Percentiles rank a stretch among this genome's conserved stretches.
These are phyloP conservation scores for Nasonia giraulti DNA, from an alignment of 1,140 invertebrate species.

Conservation along the genomic window DNA sequence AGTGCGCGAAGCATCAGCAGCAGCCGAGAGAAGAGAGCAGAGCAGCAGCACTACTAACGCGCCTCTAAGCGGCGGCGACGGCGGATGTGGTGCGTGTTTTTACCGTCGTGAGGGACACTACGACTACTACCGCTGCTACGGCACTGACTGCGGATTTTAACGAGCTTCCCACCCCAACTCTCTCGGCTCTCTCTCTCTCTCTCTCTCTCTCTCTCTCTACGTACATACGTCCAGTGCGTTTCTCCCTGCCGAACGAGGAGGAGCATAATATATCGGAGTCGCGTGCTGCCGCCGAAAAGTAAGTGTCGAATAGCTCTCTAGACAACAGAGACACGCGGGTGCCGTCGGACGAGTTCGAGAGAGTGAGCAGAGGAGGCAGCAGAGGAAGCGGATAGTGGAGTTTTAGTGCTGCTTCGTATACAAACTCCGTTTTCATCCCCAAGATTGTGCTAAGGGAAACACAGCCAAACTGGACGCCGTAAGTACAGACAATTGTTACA, in stretches of 20 bases:
- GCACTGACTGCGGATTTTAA: conserved; percentile 26
- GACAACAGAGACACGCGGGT: neutral
- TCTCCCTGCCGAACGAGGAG: neutral
- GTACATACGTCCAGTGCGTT: neutral
- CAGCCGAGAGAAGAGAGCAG: neutral
- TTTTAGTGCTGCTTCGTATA: neutral
- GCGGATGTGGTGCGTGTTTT: conserved; percentile 43
- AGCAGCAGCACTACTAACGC: conserved; percentile 32
- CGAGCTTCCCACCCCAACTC: conserved; percentile 8
- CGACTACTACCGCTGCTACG: neutral
- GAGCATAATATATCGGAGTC: neutral
- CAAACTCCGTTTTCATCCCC: neutral
- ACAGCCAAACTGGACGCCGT: conserved; percentile 50
- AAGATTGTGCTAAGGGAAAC: neutral
- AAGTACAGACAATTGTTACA: conserved; percentile 22
- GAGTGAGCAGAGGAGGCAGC: neutral
- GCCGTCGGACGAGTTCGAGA: neutral
- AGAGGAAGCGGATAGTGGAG: conserved; percentile 11
- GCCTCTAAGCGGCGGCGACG: conserved; percentile 38
- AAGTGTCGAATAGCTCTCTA: neutral
- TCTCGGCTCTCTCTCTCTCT: neutral
- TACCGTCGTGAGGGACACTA: conserved; percentile 33
- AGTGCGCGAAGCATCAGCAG: conserved; percentile 21
- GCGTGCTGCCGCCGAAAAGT: conserved; percentile 1
- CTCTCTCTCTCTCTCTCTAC: neutral